These are phyloP conservation scores for Cirrhinus mrigala DNA, from an alignment of 2,797 vertebrate species.

Conservation along the genomic window DNA sequence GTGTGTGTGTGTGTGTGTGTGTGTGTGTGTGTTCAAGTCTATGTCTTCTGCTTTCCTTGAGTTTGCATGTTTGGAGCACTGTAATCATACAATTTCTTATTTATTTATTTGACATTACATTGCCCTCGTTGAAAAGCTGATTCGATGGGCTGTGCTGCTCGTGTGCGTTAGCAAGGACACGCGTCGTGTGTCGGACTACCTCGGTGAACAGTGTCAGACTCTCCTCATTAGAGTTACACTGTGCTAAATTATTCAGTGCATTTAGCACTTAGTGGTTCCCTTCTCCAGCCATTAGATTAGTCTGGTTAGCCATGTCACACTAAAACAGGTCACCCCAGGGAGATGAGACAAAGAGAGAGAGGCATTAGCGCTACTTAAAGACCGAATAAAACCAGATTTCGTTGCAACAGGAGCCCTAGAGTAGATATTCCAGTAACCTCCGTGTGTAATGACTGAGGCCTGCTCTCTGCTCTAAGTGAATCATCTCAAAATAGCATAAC, in stretches of 20 bases:
- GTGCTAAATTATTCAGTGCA: constrained; percentile 91
- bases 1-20: neutral
- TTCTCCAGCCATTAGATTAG: constrained; percentile 76
- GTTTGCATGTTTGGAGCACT: neutral
- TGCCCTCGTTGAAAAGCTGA: no score
- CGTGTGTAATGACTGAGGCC: constrained; percentile 4
- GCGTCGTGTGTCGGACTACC: constrained; percentile 67
- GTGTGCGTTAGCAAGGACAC: constrained; percentile 34
- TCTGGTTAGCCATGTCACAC: constrained; percentile 63
- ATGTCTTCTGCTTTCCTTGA: no score
- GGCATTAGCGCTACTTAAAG: constrained; percentile 50
- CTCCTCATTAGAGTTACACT: constrained; percentile 88
- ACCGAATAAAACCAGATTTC: constrained; percentile 47
- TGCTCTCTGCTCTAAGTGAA: neutral
- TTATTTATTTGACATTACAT: neutral
- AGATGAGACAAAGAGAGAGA: constrained; percentile 26
- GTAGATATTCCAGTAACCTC: constrained; percentile 42
- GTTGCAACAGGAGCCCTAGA: constrained; percentile 28
- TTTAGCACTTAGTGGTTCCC: constrained; percentile 90
- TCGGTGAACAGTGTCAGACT: constrained; percentile 72
- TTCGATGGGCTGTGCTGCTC: neutral
- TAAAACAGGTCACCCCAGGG: constrained; percentile 61
- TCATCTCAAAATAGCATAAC: neutral
- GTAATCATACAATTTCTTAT: no score
- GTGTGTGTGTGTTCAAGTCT: neutral